A percentile compares a stretch with the other conserved stretches of the same genome.
phyloP scores from a whole-genome alignment of 2,113 vertebrate species.

The Myotis yumanensis region DNA sequence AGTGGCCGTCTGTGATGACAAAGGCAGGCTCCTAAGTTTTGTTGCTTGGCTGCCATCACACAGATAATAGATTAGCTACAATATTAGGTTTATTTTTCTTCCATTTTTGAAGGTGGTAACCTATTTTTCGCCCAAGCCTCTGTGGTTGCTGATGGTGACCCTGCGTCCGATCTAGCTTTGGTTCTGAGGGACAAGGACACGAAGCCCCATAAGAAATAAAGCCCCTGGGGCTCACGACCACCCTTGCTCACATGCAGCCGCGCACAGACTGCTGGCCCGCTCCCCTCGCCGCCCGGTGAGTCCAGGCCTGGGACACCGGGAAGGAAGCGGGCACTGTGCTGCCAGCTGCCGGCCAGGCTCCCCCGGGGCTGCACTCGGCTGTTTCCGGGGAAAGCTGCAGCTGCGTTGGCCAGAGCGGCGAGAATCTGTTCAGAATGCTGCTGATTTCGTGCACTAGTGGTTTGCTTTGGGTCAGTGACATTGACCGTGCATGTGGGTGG shows the following conservation, averaged over 20 bases:
- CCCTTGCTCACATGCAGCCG: no score
- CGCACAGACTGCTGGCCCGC: no score
- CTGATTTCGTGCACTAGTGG: background rate
- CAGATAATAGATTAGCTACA: background rate
- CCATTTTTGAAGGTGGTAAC: background rate
- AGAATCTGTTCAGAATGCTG: slow-evolving; percentile 25
- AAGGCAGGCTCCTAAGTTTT: background rate
- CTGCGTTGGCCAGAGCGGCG: background rate
- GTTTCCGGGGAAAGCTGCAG: background rate
- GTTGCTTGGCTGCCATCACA: background rate
- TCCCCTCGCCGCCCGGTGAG: no score
- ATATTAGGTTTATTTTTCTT: background rate
- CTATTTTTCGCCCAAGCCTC: background rate
- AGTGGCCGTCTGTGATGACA: rapidly evolving
- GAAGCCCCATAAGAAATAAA: background rate
- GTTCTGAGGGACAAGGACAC: background rate
- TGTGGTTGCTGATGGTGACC: background rate
- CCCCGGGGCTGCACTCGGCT: background rate
- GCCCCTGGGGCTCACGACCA: rapidly evolving
- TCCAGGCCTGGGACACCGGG: background rate
- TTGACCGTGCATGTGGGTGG: background rate
- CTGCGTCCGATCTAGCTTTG: background rate
- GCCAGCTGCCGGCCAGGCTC: background rate
- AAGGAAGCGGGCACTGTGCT: background rate
- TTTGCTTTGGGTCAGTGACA: slow-evolving; percentile 32